Conservation (phyloP, 2,797 vertebrate species). For the Holocentrus rufus region DNA sequence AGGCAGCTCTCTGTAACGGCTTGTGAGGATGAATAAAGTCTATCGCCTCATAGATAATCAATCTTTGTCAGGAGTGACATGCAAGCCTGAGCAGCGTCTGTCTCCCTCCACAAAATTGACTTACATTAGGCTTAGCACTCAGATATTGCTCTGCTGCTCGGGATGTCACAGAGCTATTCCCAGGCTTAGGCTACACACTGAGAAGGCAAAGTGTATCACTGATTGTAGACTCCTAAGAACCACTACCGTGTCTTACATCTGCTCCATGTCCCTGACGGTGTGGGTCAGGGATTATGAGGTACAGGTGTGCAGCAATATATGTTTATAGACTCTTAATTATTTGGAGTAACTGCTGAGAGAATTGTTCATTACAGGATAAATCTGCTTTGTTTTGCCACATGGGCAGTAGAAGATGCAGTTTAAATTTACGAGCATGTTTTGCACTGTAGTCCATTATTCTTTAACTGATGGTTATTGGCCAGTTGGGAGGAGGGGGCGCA, state of each 20-base stretch:
- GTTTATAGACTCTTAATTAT: not conserved
- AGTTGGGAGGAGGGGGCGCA: not conserved
- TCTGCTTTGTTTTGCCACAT: not conserved
- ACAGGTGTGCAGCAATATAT: not conserved
- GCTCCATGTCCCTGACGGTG: slow-evolving; percentile 10
- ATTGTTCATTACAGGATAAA: not conserved
- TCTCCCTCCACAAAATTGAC: slow-evolving; percentile 42
- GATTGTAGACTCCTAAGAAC: slow-evolving; percentile 26
- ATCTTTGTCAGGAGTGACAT: slow-evolving; percentile 62
- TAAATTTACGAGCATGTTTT: not conserved
- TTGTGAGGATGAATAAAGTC: slow-evolving; percentile 51
- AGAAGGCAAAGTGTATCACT: slow-evolving; percentile 42
- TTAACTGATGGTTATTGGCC: not conserved
- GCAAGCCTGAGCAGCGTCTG: slow-evolving; percentile 37
- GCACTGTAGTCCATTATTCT: not conserved
- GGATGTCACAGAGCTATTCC: slow-evolving; percentile 41
- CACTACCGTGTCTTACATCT: slow-evolving; percentile 12
- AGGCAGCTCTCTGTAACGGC: slow-evolving; percentile 23
- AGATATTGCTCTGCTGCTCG: slow-evolving; percentile 63
- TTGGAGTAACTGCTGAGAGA: too few species aligned
- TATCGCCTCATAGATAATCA: slow-evolving; percentile 45
- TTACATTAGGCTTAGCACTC: slow-evolving; percentile 45
- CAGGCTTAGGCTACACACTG: slow-evolving; percentile 32
- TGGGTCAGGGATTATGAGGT: not conserved
- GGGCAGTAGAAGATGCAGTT: not conserved